Base-by-base conservation (phyloP, 2,113 vertebrate species). In the Bucco capensis region DNA sequence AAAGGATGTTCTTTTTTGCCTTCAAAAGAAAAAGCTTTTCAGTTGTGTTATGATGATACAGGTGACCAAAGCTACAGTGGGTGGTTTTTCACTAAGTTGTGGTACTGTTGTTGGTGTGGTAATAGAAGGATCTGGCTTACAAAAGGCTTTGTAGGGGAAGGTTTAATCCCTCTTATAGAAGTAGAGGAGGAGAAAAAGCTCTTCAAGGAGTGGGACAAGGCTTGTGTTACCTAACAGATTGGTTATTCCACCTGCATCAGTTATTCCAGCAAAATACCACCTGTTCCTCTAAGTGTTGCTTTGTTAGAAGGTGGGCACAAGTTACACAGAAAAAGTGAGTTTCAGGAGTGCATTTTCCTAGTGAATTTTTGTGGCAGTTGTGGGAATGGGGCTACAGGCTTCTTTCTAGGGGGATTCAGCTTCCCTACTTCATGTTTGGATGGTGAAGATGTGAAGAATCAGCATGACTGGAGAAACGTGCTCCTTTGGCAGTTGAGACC, bases 281-380 rank as follows among this genome's bases (percentile, higher is more conserved):
- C 9, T 35, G 57, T 51, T 15, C 19, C 17, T 24, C 5, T 15
- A 47, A 56, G 15, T 24, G 25, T 53, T 2, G 27, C 42, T 21
- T 37, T 10, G 0, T 11, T 14, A 9, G 56, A 49, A 53, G 33
- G 14, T 46, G 33, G 42, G 21, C 2, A 0, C 5, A 35, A 33
- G 30, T 57, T 49, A 13, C 1, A 12, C 1, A 0, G 71, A 17
- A 33, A 27, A 51, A 33, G 6, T 0, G 28, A 27, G 17, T 38
- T 57, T 21, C 9, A 15, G 56, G 57, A 58, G 30, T 1, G 6
- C 17, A 2, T 65, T 40, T 49, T 56, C 4, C 6, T 9, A 3
- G 24, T 12, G n/a, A 33, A 12, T 50, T 23, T n/a, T 37, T 14
- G 38, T 37, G 46, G 17, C 12, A 5, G 19, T 5, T 28, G 18